Conservation (phyloP, 2,888 invertebrate genomes). For the Diplazon laetatorius region DNA sequence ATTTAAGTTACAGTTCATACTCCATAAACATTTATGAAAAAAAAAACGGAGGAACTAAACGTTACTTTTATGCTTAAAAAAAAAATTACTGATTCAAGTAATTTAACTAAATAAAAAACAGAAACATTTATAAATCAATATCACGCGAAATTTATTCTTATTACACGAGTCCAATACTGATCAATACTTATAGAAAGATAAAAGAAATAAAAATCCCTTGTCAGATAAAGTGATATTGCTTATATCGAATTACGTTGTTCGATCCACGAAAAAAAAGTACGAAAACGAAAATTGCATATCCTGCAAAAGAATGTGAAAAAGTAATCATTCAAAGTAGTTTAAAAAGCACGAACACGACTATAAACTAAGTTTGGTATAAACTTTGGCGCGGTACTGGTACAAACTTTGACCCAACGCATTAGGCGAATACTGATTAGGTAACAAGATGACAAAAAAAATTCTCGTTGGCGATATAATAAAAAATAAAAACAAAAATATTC, state of each 20-base stretch:
- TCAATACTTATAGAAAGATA: slow-evolving; percentile 21
- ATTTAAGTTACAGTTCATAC: slow-evolving; percentile 30
- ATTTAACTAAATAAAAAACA: slow-evolving; percentile 35
- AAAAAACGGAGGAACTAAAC: slow-evolving; percentile 31
- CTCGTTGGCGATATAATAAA: slow-evolving; percentile 22
- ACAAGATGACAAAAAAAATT: slow-evolving; percentile 23
- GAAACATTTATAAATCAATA: slow-evolving; percentile 36
- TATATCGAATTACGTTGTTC: slow-evolving; percentile 21
- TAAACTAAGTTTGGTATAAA: slow-evolving; percentile 23
- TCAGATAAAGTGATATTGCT: slow-evolving; percentile 33
- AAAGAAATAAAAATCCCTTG: slow-evolving; percentile 36
- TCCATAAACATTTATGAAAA: slow-evolving; percentile 24
- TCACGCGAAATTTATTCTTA: slow-evolving; percentile 30
- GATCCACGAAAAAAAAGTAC: slow-evolving; percentile 20
- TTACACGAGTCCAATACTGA: slow-evolving; percentile 30
- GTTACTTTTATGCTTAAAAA: slow-evolving; percentile 28
- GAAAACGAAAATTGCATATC: slow-evolving; percentile 18
- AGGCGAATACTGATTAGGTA: slow-evolving; percentile 22
- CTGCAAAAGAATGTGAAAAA: slow-evolving; percentile 11
- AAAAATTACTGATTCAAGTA: slow-evolving; percentile 41
- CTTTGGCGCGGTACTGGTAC: slow-evolving; percentile 22
- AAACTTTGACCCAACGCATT: slow-evolving; percentile 18
- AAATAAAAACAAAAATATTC: slow-evolving; percentile 20
- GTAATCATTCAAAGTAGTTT: slow-evolving; percentile 18
- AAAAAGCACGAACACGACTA: slow-evolving; percentile 19